Base-by-base conservation (phyloP, 2,113 vertebrate genomes). In the Todiramphus chloris region DNA sequence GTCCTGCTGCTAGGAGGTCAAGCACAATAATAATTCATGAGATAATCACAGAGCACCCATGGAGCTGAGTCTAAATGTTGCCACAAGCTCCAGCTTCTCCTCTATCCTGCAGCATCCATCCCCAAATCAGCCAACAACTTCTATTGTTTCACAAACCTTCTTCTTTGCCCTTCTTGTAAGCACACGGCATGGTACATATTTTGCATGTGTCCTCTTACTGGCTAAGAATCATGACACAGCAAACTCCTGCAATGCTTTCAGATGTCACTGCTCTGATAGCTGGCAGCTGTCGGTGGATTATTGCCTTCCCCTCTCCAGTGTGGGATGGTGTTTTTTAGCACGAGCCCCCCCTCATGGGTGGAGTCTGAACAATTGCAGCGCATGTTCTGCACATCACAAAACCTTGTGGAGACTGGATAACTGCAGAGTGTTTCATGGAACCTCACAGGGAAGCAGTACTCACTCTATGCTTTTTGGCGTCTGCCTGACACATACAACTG, bases 161-260 rank as follows among this genome's bases (percentile, higher is more conserved):
- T 24, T 50, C 48, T 63, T 62, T 76, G 16, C 7, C 12, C 30
- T 56, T 30, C 15, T 59, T 19, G 14, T 10, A 50, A 79, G 37
- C 9, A n/a, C 12, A 8, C 16, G 23, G 18, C 19, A 14, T 2
- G 5, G 46, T 25, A 48, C 11, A 4, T 20, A n/a, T 37, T 41
- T 74, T n/a, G 41, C 12, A 44, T 0, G 0, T 19, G 8, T 53
- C 35, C 2, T 1, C 33, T 67, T 6, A 2, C 0, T 3, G 56
- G 24, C 7, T 4, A 1, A 63, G 31, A 72, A 41, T 44, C 28
- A 5, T 6, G 30, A 28, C 37, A 25, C 3, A 72, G 19, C 10
- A 83, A 80, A 23, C 5, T 6, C 11, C 41, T 39, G 31, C 0
- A 1, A 5, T 48, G 27, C 8, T 59, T 37, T 83, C 53, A 64